phyloP scores from a whole-genome alignment of 2,888 invertebrate genomes.

The Amphipyra tragopoginis region DNA sequence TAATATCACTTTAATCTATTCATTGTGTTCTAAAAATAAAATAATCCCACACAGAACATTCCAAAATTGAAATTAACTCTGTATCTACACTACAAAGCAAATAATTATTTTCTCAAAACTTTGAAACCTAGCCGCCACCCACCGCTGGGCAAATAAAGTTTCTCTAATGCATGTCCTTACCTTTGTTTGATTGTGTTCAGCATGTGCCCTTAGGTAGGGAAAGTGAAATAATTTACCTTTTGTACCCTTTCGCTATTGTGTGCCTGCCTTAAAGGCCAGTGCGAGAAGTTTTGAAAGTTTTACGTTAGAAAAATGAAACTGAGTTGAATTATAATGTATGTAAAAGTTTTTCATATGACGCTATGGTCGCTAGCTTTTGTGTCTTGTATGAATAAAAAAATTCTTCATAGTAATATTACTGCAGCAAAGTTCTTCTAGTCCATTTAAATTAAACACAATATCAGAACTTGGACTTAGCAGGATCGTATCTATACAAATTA shows the following conservation, averaged over 20 bases:
- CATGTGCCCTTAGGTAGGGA: conserved; percentile 6
- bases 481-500: no score
- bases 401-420: no score
- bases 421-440: no score
- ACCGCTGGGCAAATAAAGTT: conserved; percentile 5
- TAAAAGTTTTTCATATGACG: no score
- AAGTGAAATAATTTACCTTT: conserved; percentile 22
- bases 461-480: no score
- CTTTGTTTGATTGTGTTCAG: conserved; percentile 13
- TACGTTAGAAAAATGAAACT: neutral
- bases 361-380: no score
- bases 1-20: no score
- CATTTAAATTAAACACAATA: no score
- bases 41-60: neutral
- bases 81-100: neutral
- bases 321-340: neutral
- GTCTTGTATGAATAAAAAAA: no score
- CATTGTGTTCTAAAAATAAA: neutral
- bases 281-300: neutral
- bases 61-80: neutral
- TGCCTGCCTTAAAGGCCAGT: neutral
- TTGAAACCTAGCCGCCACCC: neutral
- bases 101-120: neutral
- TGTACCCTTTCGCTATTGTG: conserved; percentile 23
- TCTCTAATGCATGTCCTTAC: conserved; percentile 7